Base-by-base conservation (phyloP, 1,140 invertebrate species). In the Homalodisca vitripennis region DNA sequence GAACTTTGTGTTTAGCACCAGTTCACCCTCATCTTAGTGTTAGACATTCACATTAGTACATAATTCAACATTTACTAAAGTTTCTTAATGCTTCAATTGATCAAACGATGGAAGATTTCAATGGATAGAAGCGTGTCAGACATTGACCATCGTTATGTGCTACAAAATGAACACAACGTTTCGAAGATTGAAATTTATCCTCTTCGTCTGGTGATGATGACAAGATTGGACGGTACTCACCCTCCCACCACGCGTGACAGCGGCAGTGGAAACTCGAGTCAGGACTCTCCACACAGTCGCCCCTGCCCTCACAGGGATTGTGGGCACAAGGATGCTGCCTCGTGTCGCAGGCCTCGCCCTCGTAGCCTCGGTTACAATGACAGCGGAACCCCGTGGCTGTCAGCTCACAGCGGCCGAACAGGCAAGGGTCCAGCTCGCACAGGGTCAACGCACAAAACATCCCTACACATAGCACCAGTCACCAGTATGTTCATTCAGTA, bases 241-340 rank as follows among this genome's bases (percentile, higher is more conserved):
- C 88, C 79, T 88, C 85, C 86, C 87, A 89, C 80, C 89, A 91
- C 0, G 88, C 87, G 75, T 89, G 86, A 76, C 90, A 92, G 63
- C 80, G 82, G 74, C 90, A 92, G 32, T 84, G 78, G 74, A 89
- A 91, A 0, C 80, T 80, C 13, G 84, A 84, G 70, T 86, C 85
- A 27, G 79, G 80, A 41, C 82, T 77, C 74, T 88, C 86, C 0
- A 84, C 78, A 76, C 90, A 92, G 46, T 84, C 83, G 6, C 90
- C 90, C 32, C 88, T 80, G 64, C 84, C 84, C 73, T 88, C 87
- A 77, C 90, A 92, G 1, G 90, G 90, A 69, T 86, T 84, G 0
- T 84, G 78, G 67, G 86, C 84, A 77, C 90, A 92, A 0, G 89
- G 88, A 48, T 83, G 83, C n/a, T 85, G 80, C 68, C 84, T 83